A percentile compares a stretch with the other conserved stretches of the same genome.
Evolutionary conservation across 2,888 invertebrate species (phyloP).

Genomic region (Plagiodera versicolora): DNA sequence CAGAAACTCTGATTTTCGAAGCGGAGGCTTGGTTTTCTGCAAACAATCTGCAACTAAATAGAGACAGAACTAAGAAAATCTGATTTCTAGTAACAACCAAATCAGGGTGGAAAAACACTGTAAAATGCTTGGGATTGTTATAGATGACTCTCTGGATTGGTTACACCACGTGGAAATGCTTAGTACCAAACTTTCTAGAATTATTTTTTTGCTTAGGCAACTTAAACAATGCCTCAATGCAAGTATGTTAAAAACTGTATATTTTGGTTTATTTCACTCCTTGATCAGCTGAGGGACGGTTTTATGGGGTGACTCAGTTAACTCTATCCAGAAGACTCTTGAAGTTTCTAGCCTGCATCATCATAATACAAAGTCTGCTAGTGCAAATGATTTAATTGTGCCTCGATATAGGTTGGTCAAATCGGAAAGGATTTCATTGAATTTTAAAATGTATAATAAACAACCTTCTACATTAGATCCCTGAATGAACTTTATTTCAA

Average conservation of each 20-base stretch:
- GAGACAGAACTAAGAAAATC: neutral
- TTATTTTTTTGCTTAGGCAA: neutral
- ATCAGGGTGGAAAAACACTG: neutral
- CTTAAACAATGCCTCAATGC: neutral
- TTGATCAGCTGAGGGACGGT: too few relatives aligned
- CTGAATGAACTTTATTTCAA: too few relatives aligned
- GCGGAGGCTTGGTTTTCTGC: constrained; percentile 1
- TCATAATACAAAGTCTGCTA: too few relatives aligned
- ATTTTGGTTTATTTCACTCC: too few relatives aligned
- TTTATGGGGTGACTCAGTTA: too few relatives aligned
- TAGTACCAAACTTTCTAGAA: neutral
- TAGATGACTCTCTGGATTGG: neutral
- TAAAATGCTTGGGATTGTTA: neutral
- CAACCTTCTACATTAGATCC: too few relatives aligned
- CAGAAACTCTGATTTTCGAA: neutral
- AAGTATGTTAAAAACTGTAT: neutral
- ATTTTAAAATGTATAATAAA: too few relatives aligned
- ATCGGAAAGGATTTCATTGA: too few relatives aligned
- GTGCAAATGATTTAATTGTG: too few relatives aligned
- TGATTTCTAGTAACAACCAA: neutral
- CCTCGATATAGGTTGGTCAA: too few relatives aligned
- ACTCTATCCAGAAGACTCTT: too few relatives aligned
- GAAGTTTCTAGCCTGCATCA: too few relatives aligned
- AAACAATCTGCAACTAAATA: neutral
- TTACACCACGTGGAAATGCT: neutral